Evolutionary conservation across 1,140 invertebrate species (phyloP), one percentile per base, ranked within the genome.

Genomic region (Drosophila tropicalis): DNA sequence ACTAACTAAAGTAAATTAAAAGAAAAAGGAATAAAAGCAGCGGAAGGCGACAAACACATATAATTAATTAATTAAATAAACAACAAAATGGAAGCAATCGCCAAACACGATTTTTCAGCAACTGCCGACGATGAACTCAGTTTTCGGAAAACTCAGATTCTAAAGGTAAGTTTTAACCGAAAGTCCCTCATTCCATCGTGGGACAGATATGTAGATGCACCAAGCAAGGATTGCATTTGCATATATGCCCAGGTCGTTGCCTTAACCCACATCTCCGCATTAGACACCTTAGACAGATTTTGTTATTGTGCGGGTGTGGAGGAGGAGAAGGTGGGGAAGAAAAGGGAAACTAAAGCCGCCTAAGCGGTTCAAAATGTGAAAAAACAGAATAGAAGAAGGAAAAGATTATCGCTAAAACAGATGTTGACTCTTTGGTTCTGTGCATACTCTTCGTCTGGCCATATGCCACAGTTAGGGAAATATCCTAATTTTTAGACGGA

Each of bases 41-140:
- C 13, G n/a, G 54, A 39, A 56, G 17, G 36, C 57, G 34, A 39
- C 29, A 41, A 62, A 39, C 29, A 71, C 32, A 69, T 51, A 70
- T 39, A 72, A 67, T 9, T 47, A 29, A 29, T 29, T 29, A 29
- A 29, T 29, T 17, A 40, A 64, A 22, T 57, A 75, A 34, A 68
- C 60, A 76, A 78, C 62, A 90, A 74, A 86, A 99, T 99, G 99
- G 98, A 99, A 95, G 99, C 98, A 90, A 95, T 97, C 93, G 98
- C 98, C 79, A 99, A 99, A 94, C 98, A 99, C 93, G 98, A 99
- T 94, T 99, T 99, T 93, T 97, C 95, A 92, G 98, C 98, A 70
- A 99, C 98, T 75, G 98, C 98, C 83, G 97, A 98, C 91, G 99
- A 99, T 94, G 99, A 99, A 94, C 96, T 99, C 70, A 99, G 98